A percentile compares a stretch with the other conserved stretches of the same genome.
These are phyloP conservation scores for Synanthedon myopaeformis DNA, from an alignment of 2,888 invertebrate species.

Conservation along the genomic window DNA sequence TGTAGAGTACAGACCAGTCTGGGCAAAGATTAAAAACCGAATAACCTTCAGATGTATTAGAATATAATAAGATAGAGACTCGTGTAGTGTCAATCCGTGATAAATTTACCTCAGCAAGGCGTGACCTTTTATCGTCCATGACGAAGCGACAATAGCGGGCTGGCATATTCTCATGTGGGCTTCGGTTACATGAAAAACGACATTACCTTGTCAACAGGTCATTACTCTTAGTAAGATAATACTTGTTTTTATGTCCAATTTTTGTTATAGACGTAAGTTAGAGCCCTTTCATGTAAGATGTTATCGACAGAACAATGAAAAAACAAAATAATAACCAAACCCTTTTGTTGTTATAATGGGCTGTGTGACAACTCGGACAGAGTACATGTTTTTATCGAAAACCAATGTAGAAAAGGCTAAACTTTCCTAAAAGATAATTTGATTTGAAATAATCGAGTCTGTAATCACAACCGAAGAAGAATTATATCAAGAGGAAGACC, in stretches of 20 bases:
- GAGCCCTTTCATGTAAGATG: background rate
- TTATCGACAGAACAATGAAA: no score
- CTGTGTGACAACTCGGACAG: no score
- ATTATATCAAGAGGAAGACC: no score
- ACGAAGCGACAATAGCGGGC: slow-evolving; percentile 21
- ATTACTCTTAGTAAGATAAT: slow-evolving; percentile 19
- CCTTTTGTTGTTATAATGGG: no score
- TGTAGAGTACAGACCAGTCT: no score
- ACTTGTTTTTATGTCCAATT: slow-evolving; percentile 14
- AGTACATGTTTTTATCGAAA: no score
- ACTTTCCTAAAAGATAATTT: no score
- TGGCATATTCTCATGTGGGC: slow-evolving; percentile 11
- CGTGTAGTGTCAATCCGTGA: slow-evolving; percentile 28
- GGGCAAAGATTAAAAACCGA: background rate
- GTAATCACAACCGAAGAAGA: no score
- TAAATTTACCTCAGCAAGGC: slow-evolving; percentile 18
- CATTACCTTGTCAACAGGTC: slow-evolving; percentile 10
- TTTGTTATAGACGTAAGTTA: background rate
- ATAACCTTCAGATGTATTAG: slow-evolving; percentile 6
- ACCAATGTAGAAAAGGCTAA: no score
- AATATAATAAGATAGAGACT: slow-evolving; percentile 12
- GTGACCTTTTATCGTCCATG: slow-evolving; percentile 26
- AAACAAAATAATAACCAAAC: no score
- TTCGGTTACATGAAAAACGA: slow-evolving; percentile 14
- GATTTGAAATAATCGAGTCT: no score